Evolutionary conservation across 2,113 vertebrate genomes (phyloP).

Genomic region (Ondatra zibethicus): DNA sequence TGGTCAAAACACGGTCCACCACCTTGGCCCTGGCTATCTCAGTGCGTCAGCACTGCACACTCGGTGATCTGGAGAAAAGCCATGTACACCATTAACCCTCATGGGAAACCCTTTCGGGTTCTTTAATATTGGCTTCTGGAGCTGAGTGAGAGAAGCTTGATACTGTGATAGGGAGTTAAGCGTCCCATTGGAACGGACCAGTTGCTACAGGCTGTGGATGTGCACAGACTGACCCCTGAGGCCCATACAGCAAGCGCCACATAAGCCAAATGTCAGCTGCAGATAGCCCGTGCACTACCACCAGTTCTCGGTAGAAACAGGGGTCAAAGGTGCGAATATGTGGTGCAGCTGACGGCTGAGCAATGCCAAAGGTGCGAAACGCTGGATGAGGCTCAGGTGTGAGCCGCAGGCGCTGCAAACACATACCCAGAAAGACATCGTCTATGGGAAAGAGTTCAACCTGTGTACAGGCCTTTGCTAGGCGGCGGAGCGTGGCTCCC

Average conservation of each 20-base stretch:
- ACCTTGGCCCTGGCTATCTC: neutral
- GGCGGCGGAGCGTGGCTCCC: conserved; percentile 89
- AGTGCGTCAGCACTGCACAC: neutral
- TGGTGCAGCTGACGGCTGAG: conserved; percentile 94
- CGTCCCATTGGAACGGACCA: conserved; percentile 87
- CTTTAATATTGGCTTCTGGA: neutral
- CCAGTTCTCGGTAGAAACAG: conserved; percentile 96
- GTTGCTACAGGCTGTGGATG: conserved; percentile 74
- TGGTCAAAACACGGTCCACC: neutral
- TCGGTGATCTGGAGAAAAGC: neutral
- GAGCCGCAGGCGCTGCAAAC: conserved; percentile 93
- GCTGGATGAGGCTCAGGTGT: conserved; percentile 92
- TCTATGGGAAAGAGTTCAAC: conserved; percentile 99
- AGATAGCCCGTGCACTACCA: conserved; percentile 97
- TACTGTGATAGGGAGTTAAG: conserved; percentile 1
- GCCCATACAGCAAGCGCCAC: conserved; percentile 96
- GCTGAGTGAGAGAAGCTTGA: neutral
- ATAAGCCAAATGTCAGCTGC: conserved; percentile 98
- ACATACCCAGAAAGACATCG: conserved; percentile 98
- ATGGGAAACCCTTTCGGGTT: neutral
- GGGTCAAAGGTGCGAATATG: conserved; percentile 96
- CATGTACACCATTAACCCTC: neutral
- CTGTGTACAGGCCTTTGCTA: conserved; percentile 91
- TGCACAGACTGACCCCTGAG: conserved; percentile 89
- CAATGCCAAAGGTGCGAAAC: conserved; percentile 97